Conservation (phyloP, 2,797 vertebrate species). For the Muscicapa comitata region DNA sequence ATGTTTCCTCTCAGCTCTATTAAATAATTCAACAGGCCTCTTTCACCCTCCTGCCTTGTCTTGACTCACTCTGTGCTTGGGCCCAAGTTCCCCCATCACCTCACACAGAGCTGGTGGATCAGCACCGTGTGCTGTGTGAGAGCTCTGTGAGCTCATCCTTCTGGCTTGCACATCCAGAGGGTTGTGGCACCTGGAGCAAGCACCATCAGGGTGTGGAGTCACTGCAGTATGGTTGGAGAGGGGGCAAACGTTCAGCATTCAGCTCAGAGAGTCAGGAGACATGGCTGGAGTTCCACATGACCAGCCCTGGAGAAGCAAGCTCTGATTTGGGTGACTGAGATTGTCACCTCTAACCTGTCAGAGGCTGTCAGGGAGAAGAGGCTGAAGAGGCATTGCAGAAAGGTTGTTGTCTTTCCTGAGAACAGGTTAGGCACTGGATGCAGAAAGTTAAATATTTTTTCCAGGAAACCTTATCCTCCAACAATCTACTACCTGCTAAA, state of each 20-base stretch:
- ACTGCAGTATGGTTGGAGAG: fast-evolving
- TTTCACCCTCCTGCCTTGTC: not conserved
- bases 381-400: not conserved
- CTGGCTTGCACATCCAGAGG: not conserved
- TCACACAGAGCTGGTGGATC: fast-evolving
- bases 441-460: not conserved
- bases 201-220: fast-evolving
- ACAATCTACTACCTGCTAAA: not conserved
- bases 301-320: not conserved
- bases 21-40: not conserved
- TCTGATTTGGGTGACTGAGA: not conserved
- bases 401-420: not conserved
- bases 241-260: fast-evolving
- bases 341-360: not conserved
- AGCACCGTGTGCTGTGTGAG: fast-evolving
- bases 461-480: not conserved
- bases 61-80: not conserved
- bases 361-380: not conserved
- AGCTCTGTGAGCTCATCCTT: fast-evolving
- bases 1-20: not conserved
- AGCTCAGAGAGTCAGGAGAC: not conserved
- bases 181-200: not conserved
- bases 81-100: not conserved
- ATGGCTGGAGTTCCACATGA: not conserved
- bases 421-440: not conserved